Evolutionary conservation across 2,797 vertebrate genomes (phyloP).

Genomic region (Dipus sagitta): DNA sequence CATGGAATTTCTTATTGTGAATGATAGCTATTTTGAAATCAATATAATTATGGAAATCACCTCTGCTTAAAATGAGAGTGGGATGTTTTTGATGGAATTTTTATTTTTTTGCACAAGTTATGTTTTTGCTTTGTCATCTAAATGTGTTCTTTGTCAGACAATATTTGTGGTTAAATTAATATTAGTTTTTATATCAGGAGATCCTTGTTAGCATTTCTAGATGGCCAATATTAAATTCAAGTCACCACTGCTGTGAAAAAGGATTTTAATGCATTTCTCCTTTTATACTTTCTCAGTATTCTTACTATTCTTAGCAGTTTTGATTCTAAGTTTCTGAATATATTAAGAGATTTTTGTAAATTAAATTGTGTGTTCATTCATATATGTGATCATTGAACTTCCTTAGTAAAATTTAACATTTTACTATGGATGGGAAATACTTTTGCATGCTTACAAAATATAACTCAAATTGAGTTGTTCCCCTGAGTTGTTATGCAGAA

Average conservation of each 20-base stretch:
- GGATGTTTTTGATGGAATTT: not conserved
- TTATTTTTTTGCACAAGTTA: conserved; percentile 23
- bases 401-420: not conserved
- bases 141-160: not conserved
- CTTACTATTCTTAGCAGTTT: not conserved
- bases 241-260: not conserved
- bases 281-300: not conserved
- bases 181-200: not conserved
- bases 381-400: not conserved
- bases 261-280: not conserved
- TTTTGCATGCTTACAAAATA: not conserved
- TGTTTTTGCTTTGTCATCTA: conserved; percentile 1
- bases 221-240: not conserved
- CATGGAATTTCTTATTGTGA: not conserved
- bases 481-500: not conserved
- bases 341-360: not conserved
- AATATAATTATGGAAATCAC: not conserved
- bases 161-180: not conserved
- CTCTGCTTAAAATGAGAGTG: not conserved
- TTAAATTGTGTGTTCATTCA: not conserved
- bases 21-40: conserved; percentile 19
- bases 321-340: not conserved
- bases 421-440: not conserved
- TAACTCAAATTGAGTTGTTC: not conserved
- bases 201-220: not conserved